These are phyloP conservation scores for Pantherophis alleghaniensis DNA, from an alignment of 2,797 vertebrate genomes.

Conservation along the genomic window DNA sequence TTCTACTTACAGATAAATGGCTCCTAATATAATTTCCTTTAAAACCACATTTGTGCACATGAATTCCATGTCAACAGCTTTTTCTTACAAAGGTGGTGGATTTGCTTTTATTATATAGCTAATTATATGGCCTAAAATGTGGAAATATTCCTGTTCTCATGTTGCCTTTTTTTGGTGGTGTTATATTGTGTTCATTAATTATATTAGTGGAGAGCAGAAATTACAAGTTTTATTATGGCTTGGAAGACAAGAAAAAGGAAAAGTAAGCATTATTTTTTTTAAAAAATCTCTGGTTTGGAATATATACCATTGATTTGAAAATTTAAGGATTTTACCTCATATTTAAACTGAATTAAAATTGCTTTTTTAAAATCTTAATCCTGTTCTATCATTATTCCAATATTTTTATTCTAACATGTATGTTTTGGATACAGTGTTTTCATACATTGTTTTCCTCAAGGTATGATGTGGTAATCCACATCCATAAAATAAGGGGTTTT, in stretches of 20 bases:
- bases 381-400: background rate
- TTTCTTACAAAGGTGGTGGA: background rate
- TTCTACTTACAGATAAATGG: background rate
- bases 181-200: background rate
- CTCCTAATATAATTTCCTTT: background rate
- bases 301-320: background rate
- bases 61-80: background rate
- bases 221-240: background rate
- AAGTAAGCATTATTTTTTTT: background rate
- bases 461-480: background rate
- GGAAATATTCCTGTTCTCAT: background rate
- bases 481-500: background rate
- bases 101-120: background rate
- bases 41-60: background rate
- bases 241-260: background rate
- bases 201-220: background rate
- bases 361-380: background rate
- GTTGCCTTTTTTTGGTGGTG: background rate
- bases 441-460: background rate
- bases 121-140: background rate
- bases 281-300: background rate
- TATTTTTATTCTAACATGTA: background rate
- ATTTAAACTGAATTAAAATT: background rate
- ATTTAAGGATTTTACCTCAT: background rate
- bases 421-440: background rate